Base-by-base conservation (phyloP, 2,888 invertebrate genomes). In the Dioctria linearis region DNA sequence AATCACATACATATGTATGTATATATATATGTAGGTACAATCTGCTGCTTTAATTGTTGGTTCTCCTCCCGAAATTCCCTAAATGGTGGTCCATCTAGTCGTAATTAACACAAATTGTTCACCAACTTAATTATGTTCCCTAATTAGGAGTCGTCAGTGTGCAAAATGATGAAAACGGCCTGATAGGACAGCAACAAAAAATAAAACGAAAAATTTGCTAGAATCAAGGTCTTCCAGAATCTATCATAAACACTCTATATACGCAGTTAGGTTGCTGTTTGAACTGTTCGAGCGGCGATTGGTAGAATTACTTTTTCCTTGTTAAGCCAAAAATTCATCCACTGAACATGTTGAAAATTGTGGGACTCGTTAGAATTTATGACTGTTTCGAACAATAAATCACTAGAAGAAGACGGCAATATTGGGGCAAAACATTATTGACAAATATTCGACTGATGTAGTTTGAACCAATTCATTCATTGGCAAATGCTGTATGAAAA, bases 51-150 rank as follows among this genome's bases (percentile, higher is more conserved):
- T 39, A 65, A 65, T 69, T 49, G 43, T 37, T 69, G 69, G 46
- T 43, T 69, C 69, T 37, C 3, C 46, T 25, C n/a, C 69, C 69
- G 5, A 69, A 69, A 49, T 69, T 69, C 13, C 69, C 9, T 8
- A 11, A 69, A 37, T 25, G 5, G 69, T 8, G 49, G 46, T n/a
- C 69, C 69, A 49, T 49, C 67, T 25, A 25, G n/a, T 49, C 67
- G 69, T 69, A 69, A 69, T 69, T 69, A 69, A 69, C 69, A 69
- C 69, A 69, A 69, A 69, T 69, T 69, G 69, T 69, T 69, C 49
- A 46, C 4, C 69, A 46, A 69, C 69, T 69, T 46, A 69, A 69
- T 69, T 69, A 69, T 49, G 69, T 43, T 37, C 49, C 69, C 42
- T 69, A 69, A 46, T 69, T 69, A 69, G 69, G 49, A 69, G 46